Evolutionary conservation across 2,113 vertebrate species (phyloP).

Genomic region (Acinonyx jubatus): DNA sequence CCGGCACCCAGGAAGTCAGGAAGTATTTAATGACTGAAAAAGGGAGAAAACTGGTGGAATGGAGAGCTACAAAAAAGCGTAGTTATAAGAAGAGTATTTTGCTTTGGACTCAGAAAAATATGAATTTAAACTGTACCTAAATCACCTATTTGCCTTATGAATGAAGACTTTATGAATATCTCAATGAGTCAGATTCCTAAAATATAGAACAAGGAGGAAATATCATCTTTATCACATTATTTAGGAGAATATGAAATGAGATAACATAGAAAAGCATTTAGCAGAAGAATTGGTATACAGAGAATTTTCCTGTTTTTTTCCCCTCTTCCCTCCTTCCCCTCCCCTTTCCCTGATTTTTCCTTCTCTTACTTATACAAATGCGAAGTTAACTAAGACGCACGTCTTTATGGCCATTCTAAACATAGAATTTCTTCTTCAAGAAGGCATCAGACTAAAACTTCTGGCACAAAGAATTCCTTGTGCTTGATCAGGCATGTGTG

Average conservation of each 20-base stretch:
- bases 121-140: not conserved
- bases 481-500: accelerated
- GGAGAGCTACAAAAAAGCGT: not conserved
- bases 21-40: not conserved
- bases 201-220: not conserved
- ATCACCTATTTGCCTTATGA: not conserved
- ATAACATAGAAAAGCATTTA: not conserved
- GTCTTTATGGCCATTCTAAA: not conserved
- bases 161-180: not conserved
- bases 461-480: not conserved
- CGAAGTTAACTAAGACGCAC: not conserved
- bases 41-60: not conserved
- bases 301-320: not conserved
- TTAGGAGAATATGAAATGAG: not conserved
- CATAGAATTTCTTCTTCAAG: not conserved
- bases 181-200: not conserved
- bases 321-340: not conserved
- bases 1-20: not conserved
- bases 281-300: not conserved
- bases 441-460: not conserved
- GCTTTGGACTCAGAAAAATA: not conserved
- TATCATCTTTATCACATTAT: not conserved
- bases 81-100: not conserved
- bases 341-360: not conserved
- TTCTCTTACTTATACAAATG: not conserved